Evolutionary conservation across 2,888 invertebrate species (phyloP).

Genomic region (Phlogophora meticulosa): DNA sequence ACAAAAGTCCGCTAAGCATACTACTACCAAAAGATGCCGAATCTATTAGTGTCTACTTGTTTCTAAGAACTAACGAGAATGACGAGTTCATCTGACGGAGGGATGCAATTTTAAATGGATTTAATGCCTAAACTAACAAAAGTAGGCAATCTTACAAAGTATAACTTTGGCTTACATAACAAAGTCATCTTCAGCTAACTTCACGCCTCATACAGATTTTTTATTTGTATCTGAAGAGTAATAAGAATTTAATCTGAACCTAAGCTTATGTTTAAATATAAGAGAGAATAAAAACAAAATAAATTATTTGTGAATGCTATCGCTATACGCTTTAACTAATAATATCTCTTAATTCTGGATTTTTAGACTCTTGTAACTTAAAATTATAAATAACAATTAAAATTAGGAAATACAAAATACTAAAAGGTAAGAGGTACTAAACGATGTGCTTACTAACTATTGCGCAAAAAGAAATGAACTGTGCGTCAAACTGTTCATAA

Average conservation of each 20-base stretch:
- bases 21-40: constrained; percentile 69
- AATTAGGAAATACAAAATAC: constrained; percentile 76
- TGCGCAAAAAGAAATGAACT: constrained; percentile 48
- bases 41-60: constrained; percentile 60
- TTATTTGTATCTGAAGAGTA: constrained; percentile 31
- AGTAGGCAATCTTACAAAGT: constrained; percentile 60
- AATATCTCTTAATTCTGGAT: constrained; percentile 89
- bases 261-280: constrained; percentile 59
- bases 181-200: constrained; percentile 60
- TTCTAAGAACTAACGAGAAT: constrained; percentile 58
- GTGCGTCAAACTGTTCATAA: constrained; percentile 28
- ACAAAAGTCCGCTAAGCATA: constrained; percentile 85
- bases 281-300: constrained; percentile 79
- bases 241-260: constrained; percentile 65
- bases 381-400: constrained; percentile 86
- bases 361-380: constrained; percentile 86
- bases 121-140: constrained; percentile 51
- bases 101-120: constrained; percentile 60
- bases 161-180: constrained; percentile 63
- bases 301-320: constrained; percentile 82
- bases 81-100: constrained; percentile 60
- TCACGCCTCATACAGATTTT: constrained; percentile 34
- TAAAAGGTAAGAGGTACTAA: constrained; percentile 68
- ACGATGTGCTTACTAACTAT: constrained; percentile 50
- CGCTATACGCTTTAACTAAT: constrained; percentile 81